Base-by-base conservation (phyloP, 2,797 vertebrate genomes). In the Hapalemur alaotrensis region DNA sequence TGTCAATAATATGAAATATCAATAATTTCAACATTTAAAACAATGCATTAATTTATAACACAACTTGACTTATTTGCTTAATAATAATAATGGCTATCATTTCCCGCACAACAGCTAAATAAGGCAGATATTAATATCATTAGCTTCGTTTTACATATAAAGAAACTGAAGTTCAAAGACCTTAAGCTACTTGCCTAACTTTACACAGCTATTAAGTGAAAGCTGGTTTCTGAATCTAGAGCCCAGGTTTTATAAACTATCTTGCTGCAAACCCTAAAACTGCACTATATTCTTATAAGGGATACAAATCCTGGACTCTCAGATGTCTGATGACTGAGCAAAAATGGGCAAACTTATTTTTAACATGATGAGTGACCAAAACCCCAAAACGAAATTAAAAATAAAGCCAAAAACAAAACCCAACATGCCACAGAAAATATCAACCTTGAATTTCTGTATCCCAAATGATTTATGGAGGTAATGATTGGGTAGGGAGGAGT, bases 11-110 rank as follows among this genome's bases (percentile, higher is more conserved):
- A 86, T 52, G 63, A 93, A 69, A 87, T 81, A 52, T 61, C 0
- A 5, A 18, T 70, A 76, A 69, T 75, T 73, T 91, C 20, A 91
- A 35, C 22, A 52, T 93, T 86, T 84, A 92, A 86, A 87, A 79
- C 28, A 89, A 12, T 70, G 13, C 17, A 11, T 63, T 90, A 41
- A 43, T 73, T 41, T 85, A 57, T 84, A 76, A 14, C 25, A 76
- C 48, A 87, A 75, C 69, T 41, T 96, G 54, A 23, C n/a, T 89
- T 93, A 41, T 94, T 86, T 63, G 28, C 59, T 76, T 84, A 91
- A 43, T 83, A 59, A 89, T 72, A 54, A 83, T 78, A 57, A 57
- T 57, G 22, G n/a, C n/a, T 43, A 11, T 85, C 48, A 35, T 87
- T 92, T 82, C 52, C 43, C 59, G 41, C 11, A 22, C 7, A n/a